Conservation (phyloP, 2,113 vertebrate genomes). For the Patagioenas fasciata region DNA sequence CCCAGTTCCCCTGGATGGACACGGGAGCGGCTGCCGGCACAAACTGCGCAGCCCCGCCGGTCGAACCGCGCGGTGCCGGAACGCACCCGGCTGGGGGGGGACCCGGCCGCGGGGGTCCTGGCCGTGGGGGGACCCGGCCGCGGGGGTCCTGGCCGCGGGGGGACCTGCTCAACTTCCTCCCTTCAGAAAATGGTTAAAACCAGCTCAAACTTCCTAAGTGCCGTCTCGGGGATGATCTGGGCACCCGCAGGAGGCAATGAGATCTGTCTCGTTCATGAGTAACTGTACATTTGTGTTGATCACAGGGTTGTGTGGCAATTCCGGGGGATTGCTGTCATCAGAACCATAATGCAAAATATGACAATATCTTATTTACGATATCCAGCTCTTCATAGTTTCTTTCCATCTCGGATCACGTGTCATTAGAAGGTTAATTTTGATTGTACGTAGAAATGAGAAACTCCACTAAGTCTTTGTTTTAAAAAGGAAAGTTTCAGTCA, state of each 20-base stretch:
- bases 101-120: too few relatives aligned
- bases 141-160: too few relatives aligned
- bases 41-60: neutral
- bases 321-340: neutral
- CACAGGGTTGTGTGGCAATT: neutral
- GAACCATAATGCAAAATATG: neutral
- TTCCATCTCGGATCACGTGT: neutral
- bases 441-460: neutral
- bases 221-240: neutral
- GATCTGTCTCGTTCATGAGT: fast-evolving
- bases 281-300: neutral
- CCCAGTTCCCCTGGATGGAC: neutral
- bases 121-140: too few relatives aligned
- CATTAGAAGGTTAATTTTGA: neutral
- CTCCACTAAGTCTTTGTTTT: neutral
- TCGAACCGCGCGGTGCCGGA: too few relatives aligned
- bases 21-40: neutral
- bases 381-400: neutral
- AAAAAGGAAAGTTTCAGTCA: neutral
- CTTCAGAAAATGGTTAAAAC: neutral
- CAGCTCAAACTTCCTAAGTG: neutral
- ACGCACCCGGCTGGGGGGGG: too few relatives aligned
- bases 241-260: neutral
- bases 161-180: too few relatives aligned
- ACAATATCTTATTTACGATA: neutral